phyloP scores from a whole-genome alignment of 2,797 vertebrate species.

The Alcedo atthis region DNA sequence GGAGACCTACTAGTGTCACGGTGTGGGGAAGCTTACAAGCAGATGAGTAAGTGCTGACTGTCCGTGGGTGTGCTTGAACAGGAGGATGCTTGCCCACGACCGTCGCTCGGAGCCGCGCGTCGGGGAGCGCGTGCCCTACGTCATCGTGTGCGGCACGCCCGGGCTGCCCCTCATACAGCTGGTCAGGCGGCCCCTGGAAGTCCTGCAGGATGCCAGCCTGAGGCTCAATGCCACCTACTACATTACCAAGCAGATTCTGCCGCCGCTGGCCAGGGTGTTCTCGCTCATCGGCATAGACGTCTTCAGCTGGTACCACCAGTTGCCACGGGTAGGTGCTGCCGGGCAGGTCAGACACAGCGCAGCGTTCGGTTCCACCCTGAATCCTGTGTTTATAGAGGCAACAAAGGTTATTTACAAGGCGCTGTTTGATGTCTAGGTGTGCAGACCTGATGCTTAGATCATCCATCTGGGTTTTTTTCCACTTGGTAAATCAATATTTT shows the following conservation, averaged over 20 bases:
- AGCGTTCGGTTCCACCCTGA: accelerated
- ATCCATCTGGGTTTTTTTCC: not conserved
- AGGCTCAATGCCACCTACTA: slow-evolving; percentile 94
- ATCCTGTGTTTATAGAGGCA: not conserved
- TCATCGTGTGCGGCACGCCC: slow-evolving; percentile 90
- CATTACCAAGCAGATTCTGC: slow-evolving; percentile 96
- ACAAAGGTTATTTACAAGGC: not conserved
- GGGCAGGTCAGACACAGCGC: too few relatives aligned
- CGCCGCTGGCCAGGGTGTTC: slow-evolving; percentile 90
- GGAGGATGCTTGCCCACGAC: slow-evolving; percentile 91
- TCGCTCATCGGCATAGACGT: slow-evolving; percentile 95
- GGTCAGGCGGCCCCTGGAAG: slow-evolving; percentile 89
- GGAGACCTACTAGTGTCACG: not conserved
- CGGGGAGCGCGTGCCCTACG: slow-evolving; percentile 94
- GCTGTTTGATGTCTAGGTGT: not conserved
- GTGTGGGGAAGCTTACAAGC: not conserved
- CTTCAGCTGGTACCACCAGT: slow-evolving; percentile 94
- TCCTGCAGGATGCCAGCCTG: slow-evolving; percentile 89
- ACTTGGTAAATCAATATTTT: not conserved
- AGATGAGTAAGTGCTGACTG: too few relatives aligned
- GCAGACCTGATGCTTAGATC: not conserved
- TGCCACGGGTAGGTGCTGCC: slow-evolving; percentile 87
- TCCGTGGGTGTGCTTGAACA: slow-evolving; percentile 45
- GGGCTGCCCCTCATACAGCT: slow-evolving; percentile 96
- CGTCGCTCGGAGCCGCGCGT: slow-evolving; percentile 93